phyloP scores from a whole-genome alignment of 2,888 invertebrate genomes.

The Lymantria monacha region DNA sequence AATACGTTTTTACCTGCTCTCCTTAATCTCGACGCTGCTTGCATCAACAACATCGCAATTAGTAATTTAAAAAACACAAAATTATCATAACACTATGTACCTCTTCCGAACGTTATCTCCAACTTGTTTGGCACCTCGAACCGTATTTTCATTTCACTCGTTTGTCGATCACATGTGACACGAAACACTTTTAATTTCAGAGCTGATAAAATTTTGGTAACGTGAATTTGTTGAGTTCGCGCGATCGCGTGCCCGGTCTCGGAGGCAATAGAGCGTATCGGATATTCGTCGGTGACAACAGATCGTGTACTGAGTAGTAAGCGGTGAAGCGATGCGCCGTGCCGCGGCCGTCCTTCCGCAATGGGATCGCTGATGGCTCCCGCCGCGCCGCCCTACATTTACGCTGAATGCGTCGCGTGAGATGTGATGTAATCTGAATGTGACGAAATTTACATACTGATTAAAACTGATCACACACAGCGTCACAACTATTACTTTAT shows the following conservation, averaged over 20 bases:
- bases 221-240: slow-evolving; percentile 34
- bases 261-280: slow-evolving; percentile 60
- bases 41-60: slow-evolving; percentile 28
- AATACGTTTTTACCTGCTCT: slow-evolving; percentile 27
- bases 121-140: slow-evolving; percentile 79
- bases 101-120: slow-evolving; percentile 76
- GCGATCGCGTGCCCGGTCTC: slow-evolving; percentile 27
- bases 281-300: slow-evolving; percentile 66
- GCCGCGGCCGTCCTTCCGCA: slow-evolving; percentile 60
- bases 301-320: slow-evolving; percentile 50
- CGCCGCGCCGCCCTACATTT: slow-evolving; percentile 76
- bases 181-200: slow-evolving; percentile 40
- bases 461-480: slow-evolving; percentile 52
- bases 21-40: slow-evolving; percentile 21
- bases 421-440: slow-evolving; percentile 72
- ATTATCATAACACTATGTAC: slow-evolving; percentile 51
- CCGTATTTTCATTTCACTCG: slow-evolving; percentile 74
- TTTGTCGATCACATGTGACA: slow-evolving; percentile 43
- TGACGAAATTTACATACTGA: slow-evolving; percentile 60
- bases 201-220: slow-evolving; percentile 29
- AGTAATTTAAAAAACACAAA: slow-evolving; percentile 28
- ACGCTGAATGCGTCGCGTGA: slow-evolving; percentile 48
- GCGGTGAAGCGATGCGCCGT: slow-evolving; percentile 18
- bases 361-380: slow-evolving; percentile 63
- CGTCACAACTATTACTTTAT: slow-evolving; percentile 39